Conservation (phyloP, 2,113 vertebrate genomes). For the Oryzias curvinotus region DNA sequence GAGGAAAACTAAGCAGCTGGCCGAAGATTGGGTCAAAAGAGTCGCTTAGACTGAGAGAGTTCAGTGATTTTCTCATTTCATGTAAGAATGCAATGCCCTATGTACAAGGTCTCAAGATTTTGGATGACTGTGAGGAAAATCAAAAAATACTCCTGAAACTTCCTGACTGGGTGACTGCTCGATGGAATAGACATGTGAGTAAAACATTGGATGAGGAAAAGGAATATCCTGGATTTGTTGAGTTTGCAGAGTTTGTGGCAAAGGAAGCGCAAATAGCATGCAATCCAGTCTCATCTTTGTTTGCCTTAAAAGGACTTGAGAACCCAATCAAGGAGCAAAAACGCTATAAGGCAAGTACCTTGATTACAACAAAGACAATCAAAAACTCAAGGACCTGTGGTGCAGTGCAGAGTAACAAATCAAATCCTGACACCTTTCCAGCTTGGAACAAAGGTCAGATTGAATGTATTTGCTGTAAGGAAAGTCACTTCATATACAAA, state of each 20-base stretch:
- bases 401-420: too few relatives aligned
- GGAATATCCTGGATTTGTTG: not conserved
- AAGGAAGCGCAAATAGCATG: conserved; percentile 1
- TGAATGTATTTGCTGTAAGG: too few relatives aligned
- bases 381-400: not conserved
- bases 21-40: conserved; percentile 8
- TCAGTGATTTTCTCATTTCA: conserved; percentile 6
- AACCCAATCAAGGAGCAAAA: not conserved
- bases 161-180: conserved; percentile 2
- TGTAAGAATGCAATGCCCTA: conserved; percentile 12
- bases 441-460: too few relatives aligned
- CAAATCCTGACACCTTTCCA: too few relatives aligned
- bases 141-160: conserved; percentile 5
- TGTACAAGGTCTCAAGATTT: not conserved
- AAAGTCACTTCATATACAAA: too few relatives aligned
- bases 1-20: conserved; percentile 4
- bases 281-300: conserved; percentile 4
- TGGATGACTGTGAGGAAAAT: conserved; percentile 16
- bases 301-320: not conserved
- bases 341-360: not conserved
- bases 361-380: not conserved
- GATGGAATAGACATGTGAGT: conserved; percentile 9
- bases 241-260: conserved; percentile 5
- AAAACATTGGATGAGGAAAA: conserved; percentile 5
- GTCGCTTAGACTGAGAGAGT: conserved; percentile 7